Conservation (phyloP, 64 coral and sea anemone genomes). For the Montipora cactus region DNA sequence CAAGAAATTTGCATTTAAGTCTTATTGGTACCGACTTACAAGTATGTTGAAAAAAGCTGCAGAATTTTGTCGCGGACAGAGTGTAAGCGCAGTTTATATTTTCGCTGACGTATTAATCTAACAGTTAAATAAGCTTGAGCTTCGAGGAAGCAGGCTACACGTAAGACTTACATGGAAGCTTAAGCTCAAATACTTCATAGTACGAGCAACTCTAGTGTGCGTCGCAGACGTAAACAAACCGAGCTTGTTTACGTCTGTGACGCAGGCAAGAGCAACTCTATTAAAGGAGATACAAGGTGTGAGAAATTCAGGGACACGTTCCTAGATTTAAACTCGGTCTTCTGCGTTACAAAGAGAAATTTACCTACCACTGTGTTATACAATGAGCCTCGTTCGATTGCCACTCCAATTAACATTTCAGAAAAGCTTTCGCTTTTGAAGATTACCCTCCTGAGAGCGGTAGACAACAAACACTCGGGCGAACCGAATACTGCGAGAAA, state of each 20-base stretch:
- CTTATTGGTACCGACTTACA: background rate
- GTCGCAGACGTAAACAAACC: too few relatives aligned
- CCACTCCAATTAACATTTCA: background rate
- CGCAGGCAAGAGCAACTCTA: too few relatives aligned
- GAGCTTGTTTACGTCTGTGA: too few relatives aligned
- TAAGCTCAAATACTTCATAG: background rate
- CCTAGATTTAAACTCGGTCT: background rate
- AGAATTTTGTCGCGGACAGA: background rate
- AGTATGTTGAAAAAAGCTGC: background rate
- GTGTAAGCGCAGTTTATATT: background rate
- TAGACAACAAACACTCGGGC: background rate
- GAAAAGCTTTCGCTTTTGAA: background rate
- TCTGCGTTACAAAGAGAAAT: background rate
- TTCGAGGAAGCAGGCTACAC: background rate
- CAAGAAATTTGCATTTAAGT: background rate
- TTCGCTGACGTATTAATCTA: constrained; percentile 1
- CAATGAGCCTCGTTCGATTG: background rate
- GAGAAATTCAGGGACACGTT: background rate
- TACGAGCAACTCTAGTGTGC: background rate
- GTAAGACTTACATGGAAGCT: background rate
- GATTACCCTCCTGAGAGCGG: background rate
- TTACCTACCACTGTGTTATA: constrained; percentile 1
- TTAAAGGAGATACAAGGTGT: too few relatives aligned
- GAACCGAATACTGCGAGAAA: too few relatives aligned
- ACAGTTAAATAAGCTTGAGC: background rate